Conservation (phyloP, 2,797 vertebrate genomes). For the Uromys caudimaculatus region DNA sequence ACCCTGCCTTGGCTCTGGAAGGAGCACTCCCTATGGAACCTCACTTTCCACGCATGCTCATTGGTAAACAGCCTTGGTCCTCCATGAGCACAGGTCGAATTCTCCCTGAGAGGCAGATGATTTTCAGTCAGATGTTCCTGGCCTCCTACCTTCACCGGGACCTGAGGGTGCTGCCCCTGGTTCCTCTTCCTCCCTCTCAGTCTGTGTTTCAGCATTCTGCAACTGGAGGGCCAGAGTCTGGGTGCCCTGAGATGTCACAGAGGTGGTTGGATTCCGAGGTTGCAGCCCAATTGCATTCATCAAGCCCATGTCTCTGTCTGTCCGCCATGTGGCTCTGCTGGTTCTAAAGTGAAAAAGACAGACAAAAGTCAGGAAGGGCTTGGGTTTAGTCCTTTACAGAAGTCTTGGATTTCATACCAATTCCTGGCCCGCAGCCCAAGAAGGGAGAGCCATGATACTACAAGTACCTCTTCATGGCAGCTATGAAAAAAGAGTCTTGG, state of each 20-base stretch:
- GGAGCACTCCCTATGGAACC: not conserved
- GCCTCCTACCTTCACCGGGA: constrained; percentile 87
- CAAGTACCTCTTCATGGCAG: not conserved
- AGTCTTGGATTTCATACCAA: not conserved
- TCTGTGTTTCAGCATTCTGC: constrained; percentile 98
- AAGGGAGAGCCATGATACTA: not conserved
- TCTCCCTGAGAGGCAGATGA: not conserved
- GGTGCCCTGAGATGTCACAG: constrained; percentile 98
- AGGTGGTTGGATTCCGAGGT: constrained; percentile 95
- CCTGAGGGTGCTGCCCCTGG: constrained; percentile 87
- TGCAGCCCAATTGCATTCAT: constrained; percentile 99
- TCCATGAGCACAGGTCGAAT: not conserved
- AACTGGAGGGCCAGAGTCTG: constrained; percentile 96
- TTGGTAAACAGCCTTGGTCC: not conserved
- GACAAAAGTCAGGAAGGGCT: constrained; percentile 7
- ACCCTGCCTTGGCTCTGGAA: not conserved
- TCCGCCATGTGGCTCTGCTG: constrained; percentile 95
- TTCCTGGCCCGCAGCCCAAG: not conserved
- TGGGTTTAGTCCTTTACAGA: not conserved
- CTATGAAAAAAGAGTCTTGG: not conserved
- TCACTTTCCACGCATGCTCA: not conserved
- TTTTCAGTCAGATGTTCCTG: not conserved
- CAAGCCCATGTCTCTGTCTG: constrained; percentile 98
- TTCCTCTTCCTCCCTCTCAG: constrained; percentile 94
- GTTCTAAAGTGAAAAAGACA: constrained; percentile 88